A percentile compares a stretch with the other conserved stretches of the same genome.
Evolutionary conservation across 2,797 vertebrate genomes (phyloP).

Genomic region (Betta splendens): DNA sequence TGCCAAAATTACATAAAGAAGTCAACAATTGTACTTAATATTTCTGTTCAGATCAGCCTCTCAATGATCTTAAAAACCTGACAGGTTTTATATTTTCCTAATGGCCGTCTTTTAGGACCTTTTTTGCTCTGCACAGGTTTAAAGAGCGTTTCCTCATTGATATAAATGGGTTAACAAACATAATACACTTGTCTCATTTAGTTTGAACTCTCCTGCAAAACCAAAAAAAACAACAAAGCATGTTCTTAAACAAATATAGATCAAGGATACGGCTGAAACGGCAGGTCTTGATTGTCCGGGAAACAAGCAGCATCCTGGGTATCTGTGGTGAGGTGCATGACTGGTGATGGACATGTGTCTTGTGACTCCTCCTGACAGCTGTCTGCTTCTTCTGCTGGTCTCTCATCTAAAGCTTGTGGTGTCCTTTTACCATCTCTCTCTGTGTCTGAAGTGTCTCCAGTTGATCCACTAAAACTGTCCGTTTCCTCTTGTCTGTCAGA

Average conservation of each 20-base stretch:
- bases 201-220: neutral
- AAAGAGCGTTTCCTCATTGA: no score
- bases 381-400: constrained; percentile 1
- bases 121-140: no score
- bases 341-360: constrained; percentile 21
- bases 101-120: no score
- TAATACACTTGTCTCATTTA: no score
- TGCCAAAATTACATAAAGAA: no score
- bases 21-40: no score
- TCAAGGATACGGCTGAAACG: constrained; percentile 77
- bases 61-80: no score
- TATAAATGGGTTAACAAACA: neutral
- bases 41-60: no score
- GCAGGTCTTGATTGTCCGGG: constrained; percentile 12
- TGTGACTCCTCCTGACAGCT: constrained; percentile 1
- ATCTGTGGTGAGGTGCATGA: neutral
- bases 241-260: neutral
- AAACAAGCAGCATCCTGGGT: constrained; percentile 17
- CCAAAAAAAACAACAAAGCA: neutral
- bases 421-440: constrained; percentile 35
- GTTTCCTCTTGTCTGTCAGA: constrained; percentile 9
- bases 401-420: constrained; percentile 2
- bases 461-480: constrained; percentile 38
- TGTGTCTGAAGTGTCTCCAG: constrained; percentile 33
- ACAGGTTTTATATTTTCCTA: no score